Evolutionary conservation across 2,113 vertebrate species (phyloP), one percentile per base, ranked within the genome.

Genomic region (Callospermophilus lateralis): DNA sequence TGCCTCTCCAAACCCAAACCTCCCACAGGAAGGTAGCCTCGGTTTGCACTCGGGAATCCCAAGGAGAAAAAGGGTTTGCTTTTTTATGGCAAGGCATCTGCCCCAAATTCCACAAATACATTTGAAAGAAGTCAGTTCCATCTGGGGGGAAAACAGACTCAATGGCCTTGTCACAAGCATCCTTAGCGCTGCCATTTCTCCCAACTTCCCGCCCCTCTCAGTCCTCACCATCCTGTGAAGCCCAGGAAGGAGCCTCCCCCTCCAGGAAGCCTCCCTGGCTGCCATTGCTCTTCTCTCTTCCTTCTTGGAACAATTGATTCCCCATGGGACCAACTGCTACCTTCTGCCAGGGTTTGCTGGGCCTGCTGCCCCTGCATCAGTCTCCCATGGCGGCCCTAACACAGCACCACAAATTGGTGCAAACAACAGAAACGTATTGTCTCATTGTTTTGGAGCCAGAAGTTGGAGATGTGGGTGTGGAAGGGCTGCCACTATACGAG

Each of bases 321-420:
- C 55, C 20, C 55, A 58, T 58, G 55, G 8, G 22, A 58, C 22
- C 15, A 53, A 37, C 24, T 12, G 16, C 22, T 8, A 0, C 34
- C 34, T 76, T 6, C 1, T 15, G 0, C 61, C 48, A 6, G 45
- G 20, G 30, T 53, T 48, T 34, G 30, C 78, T 51, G 28, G 28
- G 48, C 55, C 45, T 6, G 1, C 55, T 4, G 8, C 8, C 32
- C 55, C 26, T 12, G 4, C 45, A 3, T 37, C 24, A 13, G 0
- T 45, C 39, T 74, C 39, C 8, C 17, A 30, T 7, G 70, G 6
- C 39, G 78, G 4, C 37, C 12, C 1, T 34, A 32, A 51, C 8
- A 55, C 55, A 84, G 30, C 0, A 10, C 48, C n/a, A 13, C 24
- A 1, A 34, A 53, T 10, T 4, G 3, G 8, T 17, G 63, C 20